Base-by-base conservation (phyloP, 1,140 invertebrate genomes). In the Teleopsis dalmanni region DNA sequence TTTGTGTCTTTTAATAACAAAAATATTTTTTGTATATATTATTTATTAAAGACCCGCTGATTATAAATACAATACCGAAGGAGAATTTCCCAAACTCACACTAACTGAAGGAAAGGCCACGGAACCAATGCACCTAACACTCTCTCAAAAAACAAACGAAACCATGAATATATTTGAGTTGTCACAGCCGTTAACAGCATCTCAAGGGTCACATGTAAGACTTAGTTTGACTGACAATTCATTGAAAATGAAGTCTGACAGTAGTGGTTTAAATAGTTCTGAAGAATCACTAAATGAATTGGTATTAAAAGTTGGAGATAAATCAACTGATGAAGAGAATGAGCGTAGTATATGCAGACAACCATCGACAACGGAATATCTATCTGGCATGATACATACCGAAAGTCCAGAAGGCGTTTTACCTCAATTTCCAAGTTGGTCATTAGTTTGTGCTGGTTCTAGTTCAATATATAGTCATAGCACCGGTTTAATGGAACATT, bases 351-450 rank as follows among this genome's bases (percentile, higher is more conserved):
- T 85, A 10, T 75, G 81, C 33, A 73, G 82, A 8, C 83, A 90
- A 66, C 82, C 85, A 14, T 91, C 88, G 2, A 94, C 88, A 0
- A 92, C 87, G 1, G 87, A 91, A 74, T 94, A 94, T 74, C 72
- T 95, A 27, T 85, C 89, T 4, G 87, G 88, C 25, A 92, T 96
- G 90, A 74, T 95, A 26, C 88, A 94, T 59, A 79, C 83, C 0
- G 78, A 77, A 44, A 89, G 87, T 18, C 88, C 89, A 6, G 66
- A 76, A 4, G 81, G 81, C 1, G 72, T 95, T 9, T 73, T 95
- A 37, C 93, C 95, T 1, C 81, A 86, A 49, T 98, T 90, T 73
- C 84, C 91, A 1, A 95, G 91, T 53, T 98, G 94, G 92, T 88
- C 88, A 2, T 72, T 98, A 16, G 79, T 92, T 33, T 94, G 89